Evolutionary conservation across 2,888 invertebrate genomes (phyloP), one percentile per base, ranked within the genome.

Genomic region (Aphodius granarius): DNA sequence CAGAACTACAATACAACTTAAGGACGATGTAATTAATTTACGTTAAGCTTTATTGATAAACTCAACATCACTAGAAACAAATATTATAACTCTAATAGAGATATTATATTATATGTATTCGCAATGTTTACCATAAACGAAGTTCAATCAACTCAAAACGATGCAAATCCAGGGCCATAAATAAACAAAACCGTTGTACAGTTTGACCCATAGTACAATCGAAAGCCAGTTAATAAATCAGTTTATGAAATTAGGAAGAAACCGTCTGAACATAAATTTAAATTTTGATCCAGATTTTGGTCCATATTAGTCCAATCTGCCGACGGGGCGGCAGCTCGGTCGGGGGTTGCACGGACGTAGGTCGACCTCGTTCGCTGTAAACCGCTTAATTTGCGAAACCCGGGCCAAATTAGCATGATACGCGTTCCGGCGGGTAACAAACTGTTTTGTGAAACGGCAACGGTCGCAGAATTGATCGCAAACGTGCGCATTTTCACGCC

Each of bases 301-400:
- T 3, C 3, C 43, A 43, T 43, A 43, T 43, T 43, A 43, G 43
- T 13, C 43, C 43, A 43, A 43, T 43, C 43, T 43, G 43, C 43
- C 43, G 43, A 68, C 68, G 9, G 68, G n/a, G 22, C 68, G n/a
- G 13, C 16, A 20, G 68, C n/a, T 21, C 22, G 68, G 68, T 22
- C 20, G 68, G n/a, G n/a, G 68, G n/a, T n/a, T n/a, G n/a, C n/a
- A n/a, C n/a, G n/a, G n/a, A n/a, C n/a, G n/a, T n/a, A n/a, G n/a
- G n/a, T n/a, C 21, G 68, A 22, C 21, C 68, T n/a, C 22, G 20
- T 68, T 21, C 68, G 68, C 9, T 20, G 22, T 20, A 68, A 68
- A 68, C 68, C 68, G 68, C 68, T 68, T 68, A 68, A 68, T 68
- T 68, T 68, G 68, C 68, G 68, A 68, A 68, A 19, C n/a, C 21